Percentiles rank a stretch among this genome's conserved stretches.
phyloP scores from a whole-genome alignment of 2,113 vertebrate species.

The Myrmophylax atrothorax region DNA sequence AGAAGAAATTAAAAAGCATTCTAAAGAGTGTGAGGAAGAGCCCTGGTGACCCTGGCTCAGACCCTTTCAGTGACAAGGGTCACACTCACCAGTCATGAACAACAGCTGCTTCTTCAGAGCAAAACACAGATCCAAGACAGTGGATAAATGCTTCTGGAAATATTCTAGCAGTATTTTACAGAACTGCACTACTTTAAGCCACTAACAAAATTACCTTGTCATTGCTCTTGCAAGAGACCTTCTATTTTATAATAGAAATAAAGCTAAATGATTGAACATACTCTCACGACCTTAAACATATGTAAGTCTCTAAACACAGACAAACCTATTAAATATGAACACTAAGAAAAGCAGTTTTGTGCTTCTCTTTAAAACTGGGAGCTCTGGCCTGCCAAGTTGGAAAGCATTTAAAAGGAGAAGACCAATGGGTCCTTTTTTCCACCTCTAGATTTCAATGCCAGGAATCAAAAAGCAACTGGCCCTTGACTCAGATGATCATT shows the following conservation, averaged over 20 bases:
- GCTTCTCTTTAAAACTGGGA: not conserved
- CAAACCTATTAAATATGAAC: not conserved
- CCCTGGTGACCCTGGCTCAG: not conserved
- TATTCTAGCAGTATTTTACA: not conserved
- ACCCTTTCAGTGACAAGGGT: not conserved
- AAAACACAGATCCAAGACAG: not conserved
- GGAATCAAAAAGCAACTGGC: not conserved
- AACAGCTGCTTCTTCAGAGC: not conserved
- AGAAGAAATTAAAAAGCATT: not conserved
- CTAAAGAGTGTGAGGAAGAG: not conserved
- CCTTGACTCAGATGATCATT: not conserved
- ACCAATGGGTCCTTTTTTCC: not conserved
- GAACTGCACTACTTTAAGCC: not conserved
- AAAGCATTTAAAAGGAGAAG: not conserved
- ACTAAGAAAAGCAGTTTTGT: not conserved
- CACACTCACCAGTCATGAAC: not conserved
- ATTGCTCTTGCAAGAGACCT: not conserved
- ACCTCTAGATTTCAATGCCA: not conserved
- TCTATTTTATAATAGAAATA: not conserved
- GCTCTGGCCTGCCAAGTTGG: not conserved
- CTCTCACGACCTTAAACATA: not conserved
- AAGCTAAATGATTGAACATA: not conserved
- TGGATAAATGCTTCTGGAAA: not conserved
- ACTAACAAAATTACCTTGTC: not conserved
- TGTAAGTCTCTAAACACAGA: not conserved